A percentile compares a stretch with the other conserved stretches of the same genome.
Conservation (phyloP, 2,888 invertebrate genomes). For the Phyto melanocephala region DNA sequence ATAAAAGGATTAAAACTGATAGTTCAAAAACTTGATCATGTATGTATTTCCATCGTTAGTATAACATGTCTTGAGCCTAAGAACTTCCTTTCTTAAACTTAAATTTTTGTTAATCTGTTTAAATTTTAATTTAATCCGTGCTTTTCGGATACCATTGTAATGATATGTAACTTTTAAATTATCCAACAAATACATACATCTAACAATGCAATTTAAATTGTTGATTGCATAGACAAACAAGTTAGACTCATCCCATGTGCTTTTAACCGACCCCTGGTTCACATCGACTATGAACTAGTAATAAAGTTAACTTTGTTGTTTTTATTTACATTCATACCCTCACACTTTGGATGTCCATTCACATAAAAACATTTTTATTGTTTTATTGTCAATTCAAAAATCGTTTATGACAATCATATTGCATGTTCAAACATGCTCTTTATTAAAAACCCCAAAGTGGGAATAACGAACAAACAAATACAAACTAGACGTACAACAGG, state of each 20-base stretch:
- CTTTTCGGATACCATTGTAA: too few species aligned
- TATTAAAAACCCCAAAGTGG: slow-evolving; percentile 42
- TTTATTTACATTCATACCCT: neutral
- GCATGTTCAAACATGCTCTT: slow-evolving; percentile 53
- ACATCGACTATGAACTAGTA: slow-evolving; percentile 7
- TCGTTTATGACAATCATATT: slow-evolving; percentile 74
- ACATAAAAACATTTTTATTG: slow-evolving; percentile 29
- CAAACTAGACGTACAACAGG: neutral
- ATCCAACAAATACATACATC: too few species aligned
- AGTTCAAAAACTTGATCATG: too few species aligned
- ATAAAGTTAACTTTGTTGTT: slow-evolving; percentile 44
- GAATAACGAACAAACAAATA: slow-evolving; percentile 22
- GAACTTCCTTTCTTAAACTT: too few species aligned
- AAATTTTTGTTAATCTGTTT: too few species aligned
- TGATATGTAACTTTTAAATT: too few species aligned
- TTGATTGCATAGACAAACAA: slow-evolving; percentile 1
- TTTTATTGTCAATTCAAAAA: slow-evolving; percentile 67
- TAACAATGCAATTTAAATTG: slow-evolving; percentile 3
- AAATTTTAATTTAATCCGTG: too few species aligned
- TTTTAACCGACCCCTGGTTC: neutral
- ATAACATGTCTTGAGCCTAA: too few species aligned
- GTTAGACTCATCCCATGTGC: neutral
- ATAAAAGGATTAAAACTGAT: too few species aligned
- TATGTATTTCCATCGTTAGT: too few species aligned
- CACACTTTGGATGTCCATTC: neutral